A percentile compares a stretch with the other conserved stretches of the same genome.
These are phyloP conservation scores for Saturnia japonica DNA, from an alignment of 2,888 invertebrate species.

Conservation along the genomic window DNA sequence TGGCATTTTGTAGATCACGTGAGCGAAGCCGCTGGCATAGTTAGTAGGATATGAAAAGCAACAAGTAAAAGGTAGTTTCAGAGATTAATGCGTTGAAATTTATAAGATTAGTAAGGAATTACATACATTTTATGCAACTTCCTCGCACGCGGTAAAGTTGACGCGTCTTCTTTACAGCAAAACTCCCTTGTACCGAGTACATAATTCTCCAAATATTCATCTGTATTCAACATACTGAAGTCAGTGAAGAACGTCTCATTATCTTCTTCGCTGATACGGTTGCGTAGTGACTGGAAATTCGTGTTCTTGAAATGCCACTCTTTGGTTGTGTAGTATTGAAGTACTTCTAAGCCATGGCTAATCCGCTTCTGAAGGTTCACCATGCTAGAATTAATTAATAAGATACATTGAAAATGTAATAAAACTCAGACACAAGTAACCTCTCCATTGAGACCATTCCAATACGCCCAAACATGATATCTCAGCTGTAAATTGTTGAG, in stretches of 20 bases:
- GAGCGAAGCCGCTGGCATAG: too few relatives aligned
- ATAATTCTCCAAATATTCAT: conserved; percentile 74
- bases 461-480: too few relatives aligned
- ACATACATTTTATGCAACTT: conserved; percentile 82
- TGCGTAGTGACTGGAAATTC: conserved; percentile 80
- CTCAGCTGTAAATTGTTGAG: too few relatives aligned
- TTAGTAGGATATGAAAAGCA: too few relatives aligned
- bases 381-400: too few relatives aligned
- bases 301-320: conserved; percentile 89
- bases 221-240: conserved; percentile 47
- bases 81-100: too few relatives aligned
- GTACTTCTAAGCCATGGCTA: conserved; percentile 82
- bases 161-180: conserved; percentile 90
- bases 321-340: conserved; percentile 91
- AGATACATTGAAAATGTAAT: too few relatives aligned
- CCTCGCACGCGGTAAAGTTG: conserved; percentile 87
- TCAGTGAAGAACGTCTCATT: conserved; percentile 83
- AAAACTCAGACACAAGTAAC: too few relatives aligned
- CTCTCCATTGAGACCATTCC: too few relatives aligned
- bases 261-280: conserved; percentile 80
- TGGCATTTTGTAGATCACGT: too few relatives aligned
- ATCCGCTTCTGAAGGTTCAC: conserved; percentile 85
- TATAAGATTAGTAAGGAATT: too few relatives aligned
- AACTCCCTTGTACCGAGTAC: conserved; percentile 90
- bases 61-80: too few relatives aligned